These are phyloP conservation scores for Pheucticus melanocephalus DNA, from an alignment of 2,113 vertebrate species.

Conservation along the genomic window DNA sequence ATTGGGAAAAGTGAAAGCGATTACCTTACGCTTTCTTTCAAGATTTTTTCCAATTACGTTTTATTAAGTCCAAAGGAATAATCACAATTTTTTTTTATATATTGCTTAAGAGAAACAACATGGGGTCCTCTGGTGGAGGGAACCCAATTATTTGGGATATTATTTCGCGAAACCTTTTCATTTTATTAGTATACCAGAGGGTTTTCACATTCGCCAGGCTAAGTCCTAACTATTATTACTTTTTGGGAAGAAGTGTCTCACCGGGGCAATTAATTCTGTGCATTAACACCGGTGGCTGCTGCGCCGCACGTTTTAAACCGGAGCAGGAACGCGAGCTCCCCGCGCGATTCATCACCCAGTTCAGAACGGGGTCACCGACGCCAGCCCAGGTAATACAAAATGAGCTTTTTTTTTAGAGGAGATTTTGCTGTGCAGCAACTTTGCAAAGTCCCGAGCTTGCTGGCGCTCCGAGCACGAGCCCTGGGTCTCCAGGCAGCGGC, in stretches of 20 bases:
- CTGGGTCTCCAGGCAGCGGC: background rate
- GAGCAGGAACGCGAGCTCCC: slow-evolving; percentile 6
- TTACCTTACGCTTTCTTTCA: slow-evolving; percentile 40
- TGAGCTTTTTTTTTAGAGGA: background rate
- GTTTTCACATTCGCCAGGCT: slow-evolving; percentile 68
- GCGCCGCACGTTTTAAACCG: slow-evolving; percentile 38
- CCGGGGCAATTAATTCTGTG: slow-evolving; percentile 75
- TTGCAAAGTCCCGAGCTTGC: background rate
- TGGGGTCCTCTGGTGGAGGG: slow-evolving; percentile 69
- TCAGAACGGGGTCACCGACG: slow-evolving; percentile 52
- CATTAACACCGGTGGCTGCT: slow-evolving; percentile 68
- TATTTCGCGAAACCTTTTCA: slow-evolving; percentile 71
- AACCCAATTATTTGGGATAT: slow-evolving; percentile 80
- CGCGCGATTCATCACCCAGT: slow-evolving; percentile 57
- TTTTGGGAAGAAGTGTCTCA: slow-evolving; percentile 75
- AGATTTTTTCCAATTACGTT: slow-evolving; percentile 71
- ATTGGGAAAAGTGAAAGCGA: slow-evolving; percentile 25
- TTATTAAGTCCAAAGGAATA: slow-evolving; percentile 82
- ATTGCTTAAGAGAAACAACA: slow-evolving; percentile 75
- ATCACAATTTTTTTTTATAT: slow-evolving; percentile 70
- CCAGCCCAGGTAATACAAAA: slow-evolving; percentile 23
- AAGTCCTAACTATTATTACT: slow-evolving; percentile 74
- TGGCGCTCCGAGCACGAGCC: background rate
- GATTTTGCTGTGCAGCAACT: slow-evolving; percentile 21
- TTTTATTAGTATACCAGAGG: slow-evolving; percentile 78